phyloP scores from a whole-genome alignment of 2,888 invertebrate species.

The Agriopis aurantiaria region DNA sequence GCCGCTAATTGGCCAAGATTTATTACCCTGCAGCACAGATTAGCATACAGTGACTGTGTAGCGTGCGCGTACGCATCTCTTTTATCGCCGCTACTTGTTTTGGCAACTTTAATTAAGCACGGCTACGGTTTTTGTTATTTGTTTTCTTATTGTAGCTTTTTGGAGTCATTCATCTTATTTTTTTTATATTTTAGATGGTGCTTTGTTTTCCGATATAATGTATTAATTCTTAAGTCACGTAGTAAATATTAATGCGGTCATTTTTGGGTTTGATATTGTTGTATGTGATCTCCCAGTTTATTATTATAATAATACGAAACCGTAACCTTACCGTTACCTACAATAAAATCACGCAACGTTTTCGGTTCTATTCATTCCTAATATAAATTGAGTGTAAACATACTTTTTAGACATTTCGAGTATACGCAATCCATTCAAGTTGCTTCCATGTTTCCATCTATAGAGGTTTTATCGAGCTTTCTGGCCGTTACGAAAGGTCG shows the following conservation, averaged over 20 bases:
- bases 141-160: neutral
- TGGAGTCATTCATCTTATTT: too few relatives aligned
- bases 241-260: too few relatives aligned
- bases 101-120: conserved; percentile 46
- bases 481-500: conserved; percentile 68
- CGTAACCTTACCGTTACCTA: neutral
- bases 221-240: too few relatives aligned
- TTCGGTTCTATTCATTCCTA: conserved; percentile 14
- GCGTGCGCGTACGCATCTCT: conserved; percentile 42
- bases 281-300: too few relatives aligned
- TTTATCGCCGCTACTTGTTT: conserved; percentile 17
- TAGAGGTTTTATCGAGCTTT: conserved; percentile 52
- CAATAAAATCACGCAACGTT: conserved; percentile 12
- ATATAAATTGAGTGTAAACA: conserved; percentile 29
- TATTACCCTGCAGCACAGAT: conserved; percentile 62
- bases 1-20: conserved; percentile 81
- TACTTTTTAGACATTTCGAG: conserved; percentile 25
- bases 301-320: neutral
- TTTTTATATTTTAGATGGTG: too few relatives aligned
- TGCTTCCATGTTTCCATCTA: conserved; percentile 40
- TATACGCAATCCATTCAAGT: conserved; percentile 32
- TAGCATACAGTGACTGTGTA: conserved; percentile 18
- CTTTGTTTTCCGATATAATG: too few relatives aligned
- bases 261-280: too few relatives aligned
- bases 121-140: neutral